Percentiles rank a stretch among this genome's conserved stretches.
Evolutionary conservation across 2,797 vertebrate genomes (phyloP).

Genomic region (Mionectes olivaceus): DNA sequence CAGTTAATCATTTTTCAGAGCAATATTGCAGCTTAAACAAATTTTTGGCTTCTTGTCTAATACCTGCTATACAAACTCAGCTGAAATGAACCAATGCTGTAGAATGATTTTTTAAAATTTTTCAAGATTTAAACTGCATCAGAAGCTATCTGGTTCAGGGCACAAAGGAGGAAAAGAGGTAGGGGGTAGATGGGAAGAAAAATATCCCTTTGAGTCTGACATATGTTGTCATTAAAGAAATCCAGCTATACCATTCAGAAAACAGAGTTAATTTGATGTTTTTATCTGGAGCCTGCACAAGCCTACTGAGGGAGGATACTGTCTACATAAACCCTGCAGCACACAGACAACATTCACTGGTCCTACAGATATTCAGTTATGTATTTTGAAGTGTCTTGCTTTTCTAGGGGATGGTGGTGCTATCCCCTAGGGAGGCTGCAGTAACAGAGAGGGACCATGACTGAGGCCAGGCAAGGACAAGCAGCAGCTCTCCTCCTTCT

Average conservation of each 20-base stretch:
- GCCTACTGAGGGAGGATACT: background rate
- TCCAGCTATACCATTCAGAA: background rate
- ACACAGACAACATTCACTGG: background rate
- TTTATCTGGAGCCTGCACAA: background rate
- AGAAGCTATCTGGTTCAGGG: background rate
- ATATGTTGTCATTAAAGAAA: background rate
- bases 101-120: background rate
- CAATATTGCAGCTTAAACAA: background rate
- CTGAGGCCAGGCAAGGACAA: background rate
- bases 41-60: background rate
- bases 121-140: background rate
- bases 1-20: background rate
- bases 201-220: background rate
- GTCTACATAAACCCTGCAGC: background rate
- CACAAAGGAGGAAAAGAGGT: background rate
- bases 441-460: background rate
- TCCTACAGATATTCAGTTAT: background rate
- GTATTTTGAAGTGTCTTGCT: background rate
- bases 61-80: background rate
- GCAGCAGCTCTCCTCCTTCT: background rate
- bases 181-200: background rate
- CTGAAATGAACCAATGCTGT: background rate
- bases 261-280: background rate
- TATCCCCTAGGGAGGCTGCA: background rate
- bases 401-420: rapidly evolving